Evolutionary conservation across 2,888 invertebrate species (phyloP), one percentile per base, ranked within the genome.

Genomic region (Notodonta dromedarius): DNA sequence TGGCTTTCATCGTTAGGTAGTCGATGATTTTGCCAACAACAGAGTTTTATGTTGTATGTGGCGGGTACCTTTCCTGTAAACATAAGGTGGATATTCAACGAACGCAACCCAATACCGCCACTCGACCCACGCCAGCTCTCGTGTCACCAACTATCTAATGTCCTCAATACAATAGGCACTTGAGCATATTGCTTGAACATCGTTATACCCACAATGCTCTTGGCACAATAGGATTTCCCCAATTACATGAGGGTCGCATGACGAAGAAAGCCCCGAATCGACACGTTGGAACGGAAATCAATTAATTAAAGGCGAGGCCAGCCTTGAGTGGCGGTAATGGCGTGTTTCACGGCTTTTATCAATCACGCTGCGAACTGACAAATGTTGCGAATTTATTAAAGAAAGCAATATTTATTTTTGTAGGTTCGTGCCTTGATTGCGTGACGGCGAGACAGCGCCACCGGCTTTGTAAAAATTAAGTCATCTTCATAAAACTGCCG

Each of bases 261-360:
- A 63, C 57, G 24, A 63, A 66, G 57, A 14, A 54, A 65, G 62
- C 44, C 32, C 46, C 54, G 35, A 62, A 62, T 58, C 57, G 51
- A 69, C 66, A 57, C 56, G 59, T 63, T 61, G 60, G 54, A 67
- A 59, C 62, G 63, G 61, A 62, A 80, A 85, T 85, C 77, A 83
- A 86, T 86, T 82, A 80, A 79, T 79, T 79, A 71, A 74, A 84
- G 81, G 85, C 77, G 85, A 73, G 82, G 75, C 65, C 69, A 74
- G 69, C 81, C 76, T 79, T 74, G 74, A 60, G 63, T 62, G 63
- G 74, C 59, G 63, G 63, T 80, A 80, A 82, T 78, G 73, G 78
- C 78, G 71, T 77, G 74, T 64, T 67, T 72, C 77, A 77, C 79
- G 78, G 73, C 66, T 67, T 65, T 67, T 72, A 76, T 83, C 74